Evolutionary conservation across 2,888 invertebrate genomes (phyloP).

Genomic region (Hemaris fuciformis): DNA sequence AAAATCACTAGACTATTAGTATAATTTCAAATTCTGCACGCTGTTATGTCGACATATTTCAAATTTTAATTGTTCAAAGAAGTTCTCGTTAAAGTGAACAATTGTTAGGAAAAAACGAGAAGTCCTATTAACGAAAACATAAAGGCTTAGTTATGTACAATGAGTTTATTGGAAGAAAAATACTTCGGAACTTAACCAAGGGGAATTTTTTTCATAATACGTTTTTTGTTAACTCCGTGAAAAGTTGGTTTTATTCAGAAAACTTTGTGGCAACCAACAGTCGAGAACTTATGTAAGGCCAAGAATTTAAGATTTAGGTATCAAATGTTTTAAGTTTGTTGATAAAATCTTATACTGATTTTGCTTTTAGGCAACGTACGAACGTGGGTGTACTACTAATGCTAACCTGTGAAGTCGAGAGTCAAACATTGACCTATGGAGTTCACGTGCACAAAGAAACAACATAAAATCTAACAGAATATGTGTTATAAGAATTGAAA

Average conservation of each 20-base stretch:
- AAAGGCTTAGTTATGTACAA: background rate
- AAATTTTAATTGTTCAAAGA: background rate
- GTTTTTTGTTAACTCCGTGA: constrained; percentile 2
- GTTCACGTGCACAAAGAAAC: too few species aligned
- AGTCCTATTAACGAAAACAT: background rate
- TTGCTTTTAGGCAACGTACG: background rate
- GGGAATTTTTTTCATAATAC: constrained; percentile 10
- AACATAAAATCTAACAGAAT: too few species aligned
- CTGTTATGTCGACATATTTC: too few species aligned
- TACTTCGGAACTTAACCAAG: constrained; percentile 6
- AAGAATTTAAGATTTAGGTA: background rate
- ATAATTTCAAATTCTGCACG: too few species aligned
- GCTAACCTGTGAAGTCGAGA: too few species aligned
- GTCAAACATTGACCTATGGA: too few species aligned
- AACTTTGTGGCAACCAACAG: constrained; percentile 6
- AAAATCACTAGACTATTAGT: too few species aligned
- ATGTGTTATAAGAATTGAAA: too few species aligned
- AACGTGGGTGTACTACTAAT: too few species aligned
- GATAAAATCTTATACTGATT: background rate
- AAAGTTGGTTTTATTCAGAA: constrained; percentile 11
- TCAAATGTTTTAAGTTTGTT: background rate
- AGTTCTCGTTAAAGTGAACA: background rate
- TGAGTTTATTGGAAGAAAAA: constrained; percentile 7
- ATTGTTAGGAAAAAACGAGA: background rate
- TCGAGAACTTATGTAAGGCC: background rate